Evolutionary conservation across 1,140 invertebrate species (phyloP).

Genomic region (Tribolium madens): DNA sequence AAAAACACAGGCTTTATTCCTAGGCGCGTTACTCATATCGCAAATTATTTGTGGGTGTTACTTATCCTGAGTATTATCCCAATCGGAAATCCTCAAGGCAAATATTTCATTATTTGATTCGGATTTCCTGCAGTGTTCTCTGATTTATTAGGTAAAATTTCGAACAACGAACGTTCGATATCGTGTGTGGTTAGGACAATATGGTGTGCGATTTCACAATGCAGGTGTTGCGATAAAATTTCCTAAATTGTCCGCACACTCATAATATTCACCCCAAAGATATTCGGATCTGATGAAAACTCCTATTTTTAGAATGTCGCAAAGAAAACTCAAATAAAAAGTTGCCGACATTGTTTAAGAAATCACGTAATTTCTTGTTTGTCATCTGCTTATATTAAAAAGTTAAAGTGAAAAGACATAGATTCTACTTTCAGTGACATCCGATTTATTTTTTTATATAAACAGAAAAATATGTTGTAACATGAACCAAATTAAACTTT

Average conservation of each 20-base stretch:
- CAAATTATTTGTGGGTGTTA: neutral
- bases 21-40: too few relatives aligned
- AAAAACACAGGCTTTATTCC: neutral
- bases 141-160: slow-evolving; percentile 22
- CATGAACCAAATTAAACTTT: too few relatives aligned
- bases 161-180: slow-evolving; percentile 1
- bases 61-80: neutral
- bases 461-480: neutral
- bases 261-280: neutral
- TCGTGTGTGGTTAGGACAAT: slow-evolving; percentile 18
- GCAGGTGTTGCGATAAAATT: slow-evolving; percentile 4
- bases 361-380: neutral
- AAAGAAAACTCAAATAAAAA: neutral
- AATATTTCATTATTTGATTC: slow-evolving; percentile 1
- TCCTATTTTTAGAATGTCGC: neutral
- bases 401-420: neutral
- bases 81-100: neutral
- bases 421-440: neutral
- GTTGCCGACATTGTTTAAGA: neutral
- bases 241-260: neutral
- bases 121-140: neutral
- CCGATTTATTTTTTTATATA: neutral
- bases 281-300: neutral
- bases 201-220: slow-evolving; percentile 2
- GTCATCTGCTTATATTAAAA: neutral